phyloP scores from a whole-genome alignment of 2,888 invertebrate species.

The Rhaphigaster nebulosa region DNA sequence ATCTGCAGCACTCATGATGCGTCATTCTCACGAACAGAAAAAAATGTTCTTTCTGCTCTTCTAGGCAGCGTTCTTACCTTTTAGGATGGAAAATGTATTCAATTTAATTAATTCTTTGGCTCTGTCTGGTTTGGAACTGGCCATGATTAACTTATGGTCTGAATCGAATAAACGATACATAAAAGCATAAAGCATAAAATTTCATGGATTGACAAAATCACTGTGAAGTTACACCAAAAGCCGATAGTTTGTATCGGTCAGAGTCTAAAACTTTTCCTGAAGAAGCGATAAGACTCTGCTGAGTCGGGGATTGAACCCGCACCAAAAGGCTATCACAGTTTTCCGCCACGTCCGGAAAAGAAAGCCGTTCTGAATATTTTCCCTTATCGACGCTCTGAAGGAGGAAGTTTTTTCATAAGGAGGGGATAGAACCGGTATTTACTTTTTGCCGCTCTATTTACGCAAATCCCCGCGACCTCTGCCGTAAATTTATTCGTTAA shows the following conservation, averaged over 20 bases:
- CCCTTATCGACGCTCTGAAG: neutral
- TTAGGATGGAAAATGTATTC: too few species aligned
- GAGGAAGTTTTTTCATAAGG: constrained; percentile 39
- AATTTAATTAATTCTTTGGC: too few species aligned
- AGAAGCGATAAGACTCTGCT: constrained; percentile 1
- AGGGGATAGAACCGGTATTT: constrained; percentile 1
- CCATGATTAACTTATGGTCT: too few species aligned
- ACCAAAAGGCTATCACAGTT: neutral
- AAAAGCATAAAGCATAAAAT: too few species aligned
- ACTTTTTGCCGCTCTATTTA: constrained; percentile 40
- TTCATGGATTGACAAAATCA: too few species aligned
- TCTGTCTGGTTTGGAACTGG: too few species aligned
- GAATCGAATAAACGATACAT: too few species aligned
- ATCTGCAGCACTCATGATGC: too few species aligned
- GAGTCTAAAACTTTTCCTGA: neutral
- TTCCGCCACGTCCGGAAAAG: neutral
- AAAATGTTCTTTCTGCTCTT: too few species aligned
- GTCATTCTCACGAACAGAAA: too few species aligned
- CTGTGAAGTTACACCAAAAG: neutral
- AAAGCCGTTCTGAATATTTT: neutral
- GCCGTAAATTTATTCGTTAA: constrained; percentile 47
- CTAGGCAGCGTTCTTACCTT: too few species aligned
- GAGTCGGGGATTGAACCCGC: neutral
- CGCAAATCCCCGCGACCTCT: constrained; percentile 36
- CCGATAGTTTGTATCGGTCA: neutral